These are phyloP conservation scores for Trichomycterus rosablanca DNA, from an alignment of 2,113 vertebrate genomes.

Conservation along the genomic window DNA sequence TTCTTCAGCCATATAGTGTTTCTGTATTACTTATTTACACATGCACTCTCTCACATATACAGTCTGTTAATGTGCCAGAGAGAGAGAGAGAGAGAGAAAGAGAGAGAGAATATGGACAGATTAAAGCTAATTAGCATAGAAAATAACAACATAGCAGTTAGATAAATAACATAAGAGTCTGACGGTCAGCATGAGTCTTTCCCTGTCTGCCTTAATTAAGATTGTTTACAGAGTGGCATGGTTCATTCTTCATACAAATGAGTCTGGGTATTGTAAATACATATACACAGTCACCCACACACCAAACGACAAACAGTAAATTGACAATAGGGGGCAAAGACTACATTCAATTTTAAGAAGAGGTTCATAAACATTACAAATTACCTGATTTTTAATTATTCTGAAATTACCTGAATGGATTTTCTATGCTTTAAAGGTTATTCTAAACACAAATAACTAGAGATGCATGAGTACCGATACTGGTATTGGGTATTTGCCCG, in stretches of 20 bases:
- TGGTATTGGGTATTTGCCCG: too few species aligned
- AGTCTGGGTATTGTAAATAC: slow-evolving; percentile 23
- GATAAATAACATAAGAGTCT: slow-evolving; percentile 20
- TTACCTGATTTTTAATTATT: too few species aligned
- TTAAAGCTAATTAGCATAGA: slow-evolving; percentile 71
- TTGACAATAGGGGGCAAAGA: background rate
- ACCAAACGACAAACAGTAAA: background rate
- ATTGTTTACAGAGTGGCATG: slow-evolving; percentile 65
- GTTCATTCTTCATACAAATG: slow-evolving; percentile 43
- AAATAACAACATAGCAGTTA: slow-evolving; percentile 62
- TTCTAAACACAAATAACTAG: too few species aligned
- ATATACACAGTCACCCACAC: background rate
- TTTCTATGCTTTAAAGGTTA: too few species aligned
- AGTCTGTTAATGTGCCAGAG: slow-evolving; percentile 16
- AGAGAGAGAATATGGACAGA: slow-evolving; percentile 47
- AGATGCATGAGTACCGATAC: too few species aligned
- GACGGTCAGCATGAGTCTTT: slow-evolving; percentile 41
- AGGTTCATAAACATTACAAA: too few species aligned
- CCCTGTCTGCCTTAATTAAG: slow-evolving; percentile 67
- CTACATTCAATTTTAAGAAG: too few species aligned
- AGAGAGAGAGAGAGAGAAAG: slow-evolving; percentile 25
- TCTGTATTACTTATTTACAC: slow-evolving; percentile 3
- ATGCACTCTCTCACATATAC: background rate
- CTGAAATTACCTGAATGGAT: too few species aligned
- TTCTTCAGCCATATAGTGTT: too few species aligned